Evolutionary conservation across 2,797 vertebrate genomes (phyloP).

Genomic region (Myioborus miniatus): DNA sequence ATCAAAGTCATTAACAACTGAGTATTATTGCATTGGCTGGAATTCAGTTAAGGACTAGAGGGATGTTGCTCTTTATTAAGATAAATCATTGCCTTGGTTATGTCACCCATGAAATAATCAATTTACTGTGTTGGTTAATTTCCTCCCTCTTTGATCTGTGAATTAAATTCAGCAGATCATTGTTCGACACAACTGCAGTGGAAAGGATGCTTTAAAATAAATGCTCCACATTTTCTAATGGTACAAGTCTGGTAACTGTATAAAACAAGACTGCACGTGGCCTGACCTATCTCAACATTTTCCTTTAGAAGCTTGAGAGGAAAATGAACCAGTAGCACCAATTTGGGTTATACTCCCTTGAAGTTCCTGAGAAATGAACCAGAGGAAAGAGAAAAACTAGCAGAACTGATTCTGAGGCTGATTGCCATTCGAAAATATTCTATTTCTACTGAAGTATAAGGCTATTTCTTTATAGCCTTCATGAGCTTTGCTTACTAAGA

Average conservation of each 20-base stretch:
- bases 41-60: slow-evolving; percentile 81
- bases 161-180: slow-evolving; percentile 83
- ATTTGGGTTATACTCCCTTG: slow-evolving; percentile 53
- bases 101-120: slow-evolving; percentile 90
- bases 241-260: slow-evolving; percentile 42
- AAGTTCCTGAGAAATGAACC: slow-evolving; percentile 57
- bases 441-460: slow-evolving; percentile 17
- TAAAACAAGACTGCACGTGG: slow-evolving; percentile 54
- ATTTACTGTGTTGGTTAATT: slow-evolving; percentile 87
- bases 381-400: slow-evolving; percentile 42
- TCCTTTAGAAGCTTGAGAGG: slow-evolving; percentile 31
- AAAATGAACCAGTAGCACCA: slow-evolving; percentile 45
- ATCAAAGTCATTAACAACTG: slow-evolving; percentile 85
- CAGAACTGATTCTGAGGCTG: slow-evolving; percentile 48
- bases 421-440: slow-evolving; percentile 26
- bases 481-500: not conserved
- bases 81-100: slow-evolving; percentile 89
- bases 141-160: slow-evolving; percentile 85
- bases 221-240: slow-evolving; percentile 60
- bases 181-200: slow-evolving; percentile 76
- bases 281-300: slow-evolving; percentile 51
- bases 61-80: slow-evolving; percentile 83
- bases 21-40: slow-evolving; percentile 81
- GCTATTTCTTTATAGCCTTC: slow-evolving; percentile 10
- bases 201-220: slow-evolving; percentile 71